phyloP scores from a whole-genome alignment of 2,797 vertebrate genomes.

The Moxostoma hubbsi region DNA sequence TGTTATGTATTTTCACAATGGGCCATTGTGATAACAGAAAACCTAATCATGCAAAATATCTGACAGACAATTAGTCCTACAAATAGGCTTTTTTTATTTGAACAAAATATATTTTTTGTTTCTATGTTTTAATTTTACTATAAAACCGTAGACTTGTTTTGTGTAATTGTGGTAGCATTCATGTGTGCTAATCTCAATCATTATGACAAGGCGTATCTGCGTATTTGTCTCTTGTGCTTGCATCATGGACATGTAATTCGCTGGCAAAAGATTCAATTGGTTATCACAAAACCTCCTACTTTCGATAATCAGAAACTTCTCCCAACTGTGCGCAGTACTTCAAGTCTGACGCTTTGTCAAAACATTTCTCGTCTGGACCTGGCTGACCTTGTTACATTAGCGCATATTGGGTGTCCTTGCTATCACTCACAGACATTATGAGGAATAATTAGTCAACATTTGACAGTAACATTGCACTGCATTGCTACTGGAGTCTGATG shows the following conservation, averaged over 20 bases:
- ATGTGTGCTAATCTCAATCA: too few relatives aligned
- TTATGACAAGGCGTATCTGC: too few relatives aligned
- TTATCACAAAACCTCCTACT: background rate
- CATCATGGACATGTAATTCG: background rate
- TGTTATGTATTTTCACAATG: too few relatives aligned
- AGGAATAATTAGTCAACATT: constrained; percentile 6
- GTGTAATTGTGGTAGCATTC: too few relatives aligned
- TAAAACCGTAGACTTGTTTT: too few relatives aligned
- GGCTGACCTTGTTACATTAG: constrained; percentile 18
- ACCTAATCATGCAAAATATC: too few relatives aligned
- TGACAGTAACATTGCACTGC: background rate
- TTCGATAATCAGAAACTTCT: constrained; percentile 1
- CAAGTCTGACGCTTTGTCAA: constrained; percentile 14
- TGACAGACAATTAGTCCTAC: too few relatives aligned
- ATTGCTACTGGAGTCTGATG: background rate
- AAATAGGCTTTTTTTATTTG: too few relatives aligned
- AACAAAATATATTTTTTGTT: too few relatives aligned
- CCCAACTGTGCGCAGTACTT: background rate
- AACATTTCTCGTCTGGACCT: background rate
- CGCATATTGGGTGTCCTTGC: background rate
- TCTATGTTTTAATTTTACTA: too few relatives aligned
- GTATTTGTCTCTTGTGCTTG: too few relatives aligned
- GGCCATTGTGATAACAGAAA: too few relatives aligned
- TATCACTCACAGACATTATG: constrained; percentile 13
- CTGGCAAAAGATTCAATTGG: constrained; percentile 1